These are phyloP conservation scores for Halyomorpha halys DNA, from an alignment of 1,140 invertebrate species.

Conservation along the genomic window DNA sequence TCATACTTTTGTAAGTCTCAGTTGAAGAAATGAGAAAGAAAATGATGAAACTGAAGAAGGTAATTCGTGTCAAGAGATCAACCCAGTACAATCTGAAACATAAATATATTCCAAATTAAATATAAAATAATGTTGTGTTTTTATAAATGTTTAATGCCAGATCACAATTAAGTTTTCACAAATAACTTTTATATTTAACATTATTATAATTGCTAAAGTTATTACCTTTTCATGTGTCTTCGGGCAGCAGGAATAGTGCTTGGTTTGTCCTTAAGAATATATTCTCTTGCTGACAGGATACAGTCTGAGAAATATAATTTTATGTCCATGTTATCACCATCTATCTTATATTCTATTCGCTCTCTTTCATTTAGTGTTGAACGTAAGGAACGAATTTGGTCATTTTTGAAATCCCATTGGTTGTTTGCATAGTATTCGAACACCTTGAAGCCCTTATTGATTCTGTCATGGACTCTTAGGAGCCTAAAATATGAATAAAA, in stretches of 20 bases:
- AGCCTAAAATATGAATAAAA: slow-evolving; percentile 42
- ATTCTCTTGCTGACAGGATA: slow-evolving; percentile 57
- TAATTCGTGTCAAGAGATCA: slow-evolving; percentile 40
- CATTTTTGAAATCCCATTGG: slow-evolving; percentile 70
- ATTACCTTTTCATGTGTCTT: slow-evolving; percentile 60
- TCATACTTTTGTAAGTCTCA: no score
- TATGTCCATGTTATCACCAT: slow-evolving; percentile 59
- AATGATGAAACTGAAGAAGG: slow-evolving; percentile 39
- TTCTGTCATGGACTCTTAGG: slow-evolving; percentile 60
- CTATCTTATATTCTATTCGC: slow-evolving; percentile 51
- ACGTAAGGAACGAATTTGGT: slow-evolving; percentile 46
- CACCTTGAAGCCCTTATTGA: slow-evolving; percentile 70
- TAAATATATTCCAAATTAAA: slow-evolving; percentile 2
- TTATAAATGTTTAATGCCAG: not conserved
- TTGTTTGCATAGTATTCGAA: slow-evolving; percentile 79
- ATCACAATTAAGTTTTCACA: not conserved
- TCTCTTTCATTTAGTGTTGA: slow-evolving; percentile 52
- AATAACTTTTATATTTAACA: not conserved
- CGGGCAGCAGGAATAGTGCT: slow-evolving; percentile 68
- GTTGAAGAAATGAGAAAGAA: slow-evolving; percentile 30
- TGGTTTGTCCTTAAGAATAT: slow-evolving; percentile 72
- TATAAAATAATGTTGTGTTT: no score
- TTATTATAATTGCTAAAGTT: not conserved
- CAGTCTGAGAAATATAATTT: slow-evolving; percentile 62
- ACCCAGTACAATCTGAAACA: slow-evolving; percentile 51